Evolutionary conservation across 2,113 vertebrate species (phyloP), one percentile per base, ranked within the genome.

Genomic region (Ctenomys sociabilis): DNA sequence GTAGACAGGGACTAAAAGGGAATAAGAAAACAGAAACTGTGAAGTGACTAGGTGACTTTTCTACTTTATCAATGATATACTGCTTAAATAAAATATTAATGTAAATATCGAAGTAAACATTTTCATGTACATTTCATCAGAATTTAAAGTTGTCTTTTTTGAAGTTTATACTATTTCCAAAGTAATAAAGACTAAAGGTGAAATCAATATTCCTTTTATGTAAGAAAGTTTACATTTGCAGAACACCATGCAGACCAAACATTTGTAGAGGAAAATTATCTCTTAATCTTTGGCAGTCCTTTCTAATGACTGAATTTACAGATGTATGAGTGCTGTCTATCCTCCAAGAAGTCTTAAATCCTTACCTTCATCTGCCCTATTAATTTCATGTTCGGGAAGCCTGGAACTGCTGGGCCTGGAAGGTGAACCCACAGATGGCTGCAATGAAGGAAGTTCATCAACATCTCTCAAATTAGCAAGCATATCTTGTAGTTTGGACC

Each of bases 401-500:
- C 99, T 98, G 85, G 98, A 99, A 68, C 98, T 98, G 93, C 98
- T 99, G 75, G 99, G 99, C 88, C 99, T 99, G 93, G 99, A 98
- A 77, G 99, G 99, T 4, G 99, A 99, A 26, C 99, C 97, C 94
- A 99, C 98, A 61, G 99, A 99, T n/a, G 99, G 99, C 97, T 99
- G 99, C 97, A 99, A 98, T 94, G 99, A 99, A 96, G 99, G 99
- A 95, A 99, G 97, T 96, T 99, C 99, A 98, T 99, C 99, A 37
- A 99, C 99, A 87, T 99, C 99, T 98, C 99, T 98, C 97, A 99
- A 99, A 97, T 99, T 99, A 97, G 99, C 99, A 99, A 99, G 98
- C 99, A 99, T 99, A 98, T 99, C 99, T 98, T 99, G 99, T 77
- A 99, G 99, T 98, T 99, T 99, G 97, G 99, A 99, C 97, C 99